Evolutionary conservation across 2,888 invertebrate genomes (phyloP).

Genomic region (Drosophila demipolita): DNA sequence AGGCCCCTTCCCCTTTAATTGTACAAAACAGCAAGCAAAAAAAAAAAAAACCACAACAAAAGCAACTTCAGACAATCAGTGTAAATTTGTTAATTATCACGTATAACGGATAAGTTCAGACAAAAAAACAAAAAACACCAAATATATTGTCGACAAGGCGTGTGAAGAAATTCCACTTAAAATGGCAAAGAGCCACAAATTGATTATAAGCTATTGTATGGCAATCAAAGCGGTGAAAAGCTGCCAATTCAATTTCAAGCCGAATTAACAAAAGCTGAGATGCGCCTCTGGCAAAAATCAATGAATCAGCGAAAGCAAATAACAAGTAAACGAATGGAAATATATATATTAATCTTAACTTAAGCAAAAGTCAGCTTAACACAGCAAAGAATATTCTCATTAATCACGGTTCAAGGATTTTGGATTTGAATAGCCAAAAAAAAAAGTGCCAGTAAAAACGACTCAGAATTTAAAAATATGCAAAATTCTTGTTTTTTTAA

Average conservation of each 20-base stretch:
- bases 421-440: no score
- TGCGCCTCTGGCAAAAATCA: not conserved
- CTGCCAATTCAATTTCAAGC: constrained; percentile 1
- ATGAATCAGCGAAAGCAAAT: not conserved
- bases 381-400: not conserved
- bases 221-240: constrained; percentile 10
- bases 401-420: not conserved
- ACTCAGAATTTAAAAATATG: not conserved
- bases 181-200: constrained; percentile 21
- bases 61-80: constrained; percentile 23
- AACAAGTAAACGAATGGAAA: not conserved
- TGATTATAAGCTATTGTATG: constrained; percentile 16
- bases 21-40: constrained; percentile 2
- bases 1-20: constrained; percentile 6
- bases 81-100: constrained; percentile 74
- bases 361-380: not conserved
- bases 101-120: constrained; percentile 40
- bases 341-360: not conserved
- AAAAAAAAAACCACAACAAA: constrained; percentile 2
- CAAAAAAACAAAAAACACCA: constrained; percentile 6
- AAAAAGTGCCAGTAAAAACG: not conserved
- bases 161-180: constrained; percentile 40
- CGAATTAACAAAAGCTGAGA: not conserved
- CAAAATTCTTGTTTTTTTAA: not conserved
- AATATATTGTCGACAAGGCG: constrained; percentile 21